Evolutionary conservation across 1,140 invertebrate species (phyloP), one percentile per base, ranked within the genome.

Genomic region (Drosophila chauvacae): DNA sequence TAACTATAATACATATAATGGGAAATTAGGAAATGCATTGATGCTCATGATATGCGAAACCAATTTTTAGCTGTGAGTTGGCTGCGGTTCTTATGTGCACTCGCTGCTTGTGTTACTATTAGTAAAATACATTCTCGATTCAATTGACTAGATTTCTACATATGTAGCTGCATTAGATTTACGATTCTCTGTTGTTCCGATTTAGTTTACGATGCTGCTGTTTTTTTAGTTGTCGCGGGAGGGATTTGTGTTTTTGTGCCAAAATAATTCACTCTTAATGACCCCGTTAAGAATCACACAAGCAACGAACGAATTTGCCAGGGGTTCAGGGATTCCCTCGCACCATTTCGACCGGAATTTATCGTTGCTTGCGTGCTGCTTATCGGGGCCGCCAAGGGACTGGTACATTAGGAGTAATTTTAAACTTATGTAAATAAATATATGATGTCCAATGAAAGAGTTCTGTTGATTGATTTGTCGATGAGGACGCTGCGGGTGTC

Each of bases 81-180:
- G 39, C 57, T 66, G 57, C 42, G 50, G 57, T 55, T 63, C 53
- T 35, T 45, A 71, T 57, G 68, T 85, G 55, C 35, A 57, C 45
- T 53, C 42, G 64, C 45, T 80, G 63, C 60, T 71, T 63, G 48
- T 63, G 48, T 78, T 80, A 88, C 56, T 71, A 77, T 87, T 88
- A 81, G 85, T 88, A 69, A 77, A 88, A 90, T 88, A 84, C 81
- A 88, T 90, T 88, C 77, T 88, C 77, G 84, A 88, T 88, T 88
- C 84, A 88, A 88, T 88, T 88, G 84, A 88, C 84, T 88, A 88
- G 84, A 88, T 88, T 88, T 90, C 84, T 77, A 87, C 83, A 88
- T 82, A 73, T 82, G 70, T 87, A 86, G 66, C 82, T 86, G 76
- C 55, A 81, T 83, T 80, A n/a, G 61, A 55, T 81, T 62, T 78